These are phyloP conservation scores for Hydropsyche tenuis DNA, from an alignment of 1,140 invertebrate genomes.

Conservation along the genomic window DNA sequence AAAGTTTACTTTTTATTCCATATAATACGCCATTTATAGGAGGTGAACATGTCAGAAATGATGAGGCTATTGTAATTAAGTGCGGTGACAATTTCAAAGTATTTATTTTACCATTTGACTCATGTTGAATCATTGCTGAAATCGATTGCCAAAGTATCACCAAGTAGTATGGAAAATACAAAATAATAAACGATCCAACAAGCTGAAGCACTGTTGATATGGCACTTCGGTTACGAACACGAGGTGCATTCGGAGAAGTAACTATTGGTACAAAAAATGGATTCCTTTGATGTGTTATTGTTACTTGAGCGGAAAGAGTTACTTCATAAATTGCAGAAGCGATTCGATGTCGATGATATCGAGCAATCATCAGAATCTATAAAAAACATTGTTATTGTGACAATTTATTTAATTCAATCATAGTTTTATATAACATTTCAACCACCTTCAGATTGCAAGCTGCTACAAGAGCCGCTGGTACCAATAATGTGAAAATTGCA, in stretches of 20 bases:
- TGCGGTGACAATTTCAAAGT: slow-evolving; percentile 55
- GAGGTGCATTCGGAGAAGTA: slow-evolving; percentile 63
- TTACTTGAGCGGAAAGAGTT: slow-evolving; percentile 81
- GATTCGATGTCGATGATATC: slow-evolving; percentile 82
- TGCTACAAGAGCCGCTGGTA: slow-evolving; percentile 73
- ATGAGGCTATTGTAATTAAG: slow-evolving; percentile 67
- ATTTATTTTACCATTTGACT: slow-evolving; percentile 46
- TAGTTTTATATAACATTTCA: neutral
- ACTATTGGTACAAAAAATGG: slow-evolving; percentile 72
- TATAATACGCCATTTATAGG: slow-evolving; percentile 78
- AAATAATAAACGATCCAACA: slow-evolving; percentile 72
- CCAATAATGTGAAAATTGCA: slow-evolving; percentile 67
- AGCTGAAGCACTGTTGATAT: slow-evolving; percentile 74
- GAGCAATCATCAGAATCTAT: slow-evolving; percentile 77
- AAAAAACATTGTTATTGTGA: slow-evolving; percentile 43
- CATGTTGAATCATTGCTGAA: slow-evolving; percentile 52
- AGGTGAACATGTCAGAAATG: slow-evolving; percentile 72
- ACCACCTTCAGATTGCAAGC: slow-evolving; percentile 73
- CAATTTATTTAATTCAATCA: neutral
- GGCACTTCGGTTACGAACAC: slow-evolving; percentile 69
- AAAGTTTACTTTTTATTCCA: slow-evolving; percentile 74
- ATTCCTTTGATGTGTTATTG: slow-evolving; percentile 81
- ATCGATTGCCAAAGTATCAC: slow-evolving; percentile 73
- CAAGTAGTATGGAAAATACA: slow-evolving; percentile 77
- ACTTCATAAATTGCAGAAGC: slow-evolving; percentile 86